A percentile compares a stretch with the other conserved stretches of the same genome.
These are phyloP conservation scores for Microcebus murinus DNA, from an alignment of 2,113 vertebrate genomes.

Conservation along the genomic window DNA sequence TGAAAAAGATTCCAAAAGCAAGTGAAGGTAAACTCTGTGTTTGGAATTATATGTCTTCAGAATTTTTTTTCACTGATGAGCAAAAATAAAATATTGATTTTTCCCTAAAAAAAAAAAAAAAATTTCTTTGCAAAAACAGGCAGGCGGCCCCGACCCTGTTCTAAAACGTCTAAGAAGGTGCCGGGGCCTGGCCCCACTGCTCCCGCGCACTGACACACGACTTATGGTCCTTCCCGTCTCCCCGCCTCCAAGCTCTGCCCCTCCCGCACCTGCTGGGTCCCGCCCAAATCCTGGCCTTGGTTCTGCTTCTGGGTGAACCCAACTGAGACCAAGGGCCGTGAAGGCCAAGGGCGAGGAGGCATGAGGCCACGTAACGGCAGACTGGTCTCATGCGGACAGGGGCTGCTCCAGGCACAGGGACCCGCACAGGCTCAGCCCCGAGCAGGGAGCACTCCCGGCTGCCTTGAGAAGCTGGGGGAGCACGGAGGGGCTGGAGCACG, in stretches of 20 bases:
- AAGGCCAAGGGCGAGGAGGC: neutral
- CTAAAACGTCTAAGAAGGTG: neutral
- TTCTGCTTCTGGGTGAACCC: neutral
- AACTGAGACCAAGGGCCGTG: neutral
- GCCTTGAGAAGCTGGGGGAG: neutral
- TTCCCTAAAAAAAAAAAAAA: neutral
- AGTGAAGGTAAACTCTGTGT: neutral
- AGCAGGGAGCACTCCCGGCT: neutral
- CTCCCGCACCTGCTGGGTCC: neutral
- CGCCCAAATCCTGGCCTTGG: neutral
- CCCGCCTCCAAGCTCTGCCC: neutral
- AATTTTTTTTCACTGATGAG: neutral
- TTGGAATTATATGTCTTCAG: neutral
- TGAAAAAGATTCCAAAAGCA: neutral
- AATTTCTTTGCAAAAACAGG: neutral
- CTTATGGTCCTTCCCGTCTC: neutral
- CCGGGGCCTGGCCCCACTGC: neutral
- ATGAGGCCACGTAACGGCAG: neutral
- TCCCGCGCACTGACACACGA: neutral
- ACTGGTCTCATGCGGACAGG: no score
- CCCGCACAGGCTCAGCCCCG: neutral
- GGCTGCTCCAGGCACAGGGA: neutral
- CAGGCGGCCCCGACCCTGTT: neutral
- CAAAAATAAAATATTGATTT: neutral
- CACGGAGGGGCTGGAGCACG: neutral